Percentiles rank a stretch among this genome's conserved stretches.
phyloP scores from a whole-genome alignment of 2,888 invertebrate species.

The Aphrophora alni region DNA sequence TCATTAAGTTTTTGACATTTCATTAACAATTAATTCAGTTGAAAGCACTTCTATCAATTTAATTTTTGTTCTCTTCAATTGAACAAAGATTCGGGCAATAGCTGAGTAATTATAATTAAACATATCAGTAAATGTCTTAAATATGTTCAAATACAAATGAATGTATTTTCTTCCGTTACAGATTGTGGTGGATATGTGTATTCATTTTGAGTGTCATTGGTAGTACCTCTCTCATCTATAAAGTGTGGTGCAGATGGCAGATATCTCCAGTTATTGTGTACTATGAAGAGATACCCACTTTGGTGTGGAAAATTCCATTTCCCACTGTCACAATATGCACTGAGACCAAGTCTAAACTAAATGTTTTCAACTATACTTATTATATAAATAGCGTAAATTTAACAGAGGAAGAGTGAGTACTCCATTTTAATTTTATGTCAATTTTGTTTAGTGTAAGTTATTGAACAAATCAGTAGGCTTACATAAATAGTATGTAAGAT shows the following conservation, averaged over 20 bases:
- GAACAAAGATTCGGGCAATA: not conserved
- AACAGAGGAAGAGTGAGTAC: conserved; percentile 65
- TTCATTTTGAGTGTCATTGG: conserved; percentile 45
- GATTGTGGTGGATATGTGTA: conserved; percentile 46
- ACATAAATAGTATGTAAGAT: too few relatives aligned
- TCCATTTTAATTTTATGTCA: too few relatives aligned
- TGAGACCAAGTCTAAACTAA: conserved; percentile 71
- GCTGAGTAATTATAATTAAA: not conserved
- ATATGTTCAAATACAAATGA: too few relatives aligned
- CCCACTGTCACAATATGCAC: conserved; percentile 69
- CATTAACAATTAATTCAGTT: too few relatives aligned
- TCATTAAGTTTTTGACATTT: too few relatives aligned
- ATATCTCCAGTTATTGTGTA: conserved; percentile 76
- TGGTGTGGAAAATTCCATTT: conserved; percentile 71
- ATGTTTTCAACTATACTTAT: conserved; percentile 69
- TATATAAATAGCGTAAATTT: conserved; percentile 58
- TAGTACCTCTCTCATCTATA: conserved; percentile 47
- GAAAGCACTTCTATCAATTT: too few relatives aligned
- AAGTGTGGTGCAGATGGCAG: conserved; percentile 70
- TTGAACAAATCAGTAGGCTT: too few relatives aligned
- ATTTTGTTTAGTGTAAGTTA: too few relatives aligned
- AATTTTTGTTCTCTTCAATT: not conserved
- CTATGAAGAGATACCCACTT: conserved; percentile 75
- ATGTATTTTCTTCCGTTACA: conserved; percentile 26
- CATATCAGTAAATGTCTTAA: too few relatives aligned